Percentiles rank a stretch among this genome's conserved stretches.
Evolutionary conservation across 2,797 vertebrate genomes (phyloP).

Genomic region (Synaphobranchus kaupii): DNA sequence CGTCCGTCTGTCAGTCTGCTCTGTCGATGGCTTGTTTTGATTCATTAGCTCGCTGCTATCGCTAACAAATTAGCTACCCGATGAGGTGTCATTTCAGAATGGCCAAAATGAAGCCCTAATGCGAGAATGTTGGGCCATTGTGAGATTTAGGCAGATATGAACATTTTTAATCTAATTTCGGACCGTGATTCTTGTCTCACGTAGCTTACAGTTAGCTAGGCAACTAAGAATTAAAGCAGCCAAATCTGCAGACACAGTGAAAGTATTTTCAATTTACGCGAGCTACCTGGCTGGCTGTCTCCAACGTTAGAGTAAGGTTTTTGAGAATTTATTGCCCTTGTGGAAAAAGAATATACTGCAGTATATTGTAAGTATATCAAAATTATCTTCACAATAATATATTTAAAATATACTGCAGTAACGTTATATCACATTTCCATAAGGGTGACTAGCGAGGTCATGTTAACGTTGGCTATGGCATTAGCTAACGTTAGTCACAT

Average conservation of each 20-base stretch:
- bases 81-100: neutral
- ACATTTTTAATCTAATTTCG: neutral
- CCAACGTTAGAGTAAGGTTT: neutral
- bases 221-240: neutral
- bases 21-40: neutral
- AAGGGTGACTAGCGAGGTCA: slow-evolving; percentile 20
- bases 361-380: too few relatives aligned
- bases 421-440: too few relatives aligned
- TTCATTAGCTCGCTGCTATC: neutral
- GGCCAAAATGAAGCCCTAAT: neutral
- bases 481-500: neutral
- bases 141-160: neutral
- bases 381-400: too few relatives aligned
- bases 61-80: neutral
- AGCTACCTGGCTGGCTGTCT: neutral
- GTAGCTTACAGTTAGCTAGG: neutral
- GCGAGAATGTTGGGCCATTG: neutral
- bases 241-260: neutral
- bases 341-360: too few relatives aligned
- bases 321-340: neutral
- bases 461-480: slow-evolving; percentile 22
- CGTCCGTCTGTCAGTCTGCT: slow-evolving; percentile 33
- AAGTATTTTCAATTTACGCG: neutral
- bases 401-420: too few relatives aligned
- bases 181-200: neutral